Percentiles rank a stretch among this genome's conserved stretches.
These are phyloP conservation scores for Pheucticus melanocephalus DNA, from an alignment of 2,113 vertebrate genomes.

Conservation along the genomic window DNA sequence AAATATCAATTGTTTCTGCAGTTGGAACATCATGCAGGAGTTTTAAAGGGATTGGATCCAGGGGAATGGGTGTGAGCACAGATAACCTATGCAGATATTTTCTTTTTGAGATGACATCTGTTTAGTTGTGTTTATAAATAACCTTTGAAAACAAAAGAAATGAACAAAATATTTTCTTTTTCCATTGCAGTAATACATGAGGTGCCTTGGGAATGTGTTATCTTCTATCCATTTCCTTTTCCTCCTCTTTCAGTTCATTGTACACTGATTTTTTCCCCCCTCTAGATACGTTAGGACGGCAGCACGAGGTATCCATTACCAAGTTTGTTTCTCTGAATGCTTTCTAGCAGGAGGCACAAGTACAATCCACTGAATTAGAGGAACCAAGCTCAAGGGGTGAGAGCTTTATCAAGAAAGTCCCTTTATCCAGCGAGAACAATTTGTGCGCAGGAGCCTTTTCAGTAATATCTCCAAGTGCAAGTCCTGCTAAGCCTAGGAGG, in stretches of 20 bases:
- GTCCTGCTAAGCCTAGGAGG: not conserved
- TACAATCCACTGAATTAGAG: not conserved
- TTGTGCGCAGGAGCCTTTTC: constrained; percentile 17
- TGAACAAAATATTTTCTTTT: not conserved
- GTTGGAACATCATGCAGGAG: fast-evolving
- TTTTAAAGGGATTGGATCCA: not conserved
- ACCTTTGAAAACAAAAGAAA: not conserved
- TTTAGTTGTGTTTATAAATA: not conserved
- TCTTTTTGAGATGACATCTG: not conserved
- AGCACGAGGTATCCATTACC: not conserved
- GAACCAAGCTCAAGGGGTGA: constrained; percentile 9
- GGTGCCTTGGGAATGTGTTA: not conserved
- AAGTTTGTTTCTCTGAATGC: constrained; percentile 19
- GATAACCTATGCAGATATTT: not conserved
- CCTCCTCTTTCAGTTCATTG: not conserved
- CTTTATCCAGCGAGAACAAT: constrained; percentile 25
- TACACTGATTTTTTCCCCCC: not conserved
- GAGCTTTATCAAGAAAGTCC: not conserved
- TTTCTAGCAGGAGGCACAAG: not conserved
- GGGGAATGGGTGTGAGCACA: not conserved
- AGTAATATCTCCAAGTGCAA: not conserved
- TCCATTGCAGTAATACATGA: not conserved
- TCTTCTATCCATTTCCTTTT: not conserved
- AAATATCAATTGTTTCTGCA: constrained; percentile 28
- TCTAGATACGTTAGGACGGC: not conserved